Conservation (phyloP, 2,888 invertebrate species). For the Oasisia sp. region DNA sequence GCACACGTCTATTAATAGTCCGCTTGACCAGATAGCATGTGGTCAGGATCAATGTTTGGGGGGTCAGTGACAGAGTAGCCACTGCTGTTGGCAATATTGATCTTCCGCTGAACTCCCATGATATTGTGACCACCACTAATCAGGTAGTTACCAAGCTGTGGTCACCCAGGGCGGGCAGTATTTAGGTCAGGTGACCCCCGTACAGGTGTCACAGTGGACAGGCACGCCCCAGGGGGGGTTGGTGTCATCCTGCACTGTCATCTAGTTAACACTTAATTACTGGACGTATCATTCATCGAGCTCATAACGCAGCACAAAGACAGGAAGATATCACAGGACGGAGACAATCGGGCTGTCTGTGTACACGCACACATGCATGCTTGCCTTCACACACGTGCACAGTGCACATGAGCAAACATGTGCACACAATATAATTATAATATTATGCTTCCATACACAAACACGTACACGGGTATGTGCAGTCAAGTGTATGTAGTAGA, state of each 20-base stretch:
- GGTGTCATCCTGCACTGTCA: neutral
- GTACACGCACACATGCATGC: neutral
- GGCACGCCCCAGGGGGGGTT: neutral
- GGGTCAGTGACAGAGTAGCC: conserved; percentile 10
- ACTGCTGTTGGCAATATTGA: neutral
- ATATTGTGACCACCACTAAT: neutral
- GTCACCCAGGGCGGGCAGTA: neutral
- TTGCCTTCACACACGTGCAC: neutral
- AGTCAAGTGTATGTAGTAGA: too few species aligned
- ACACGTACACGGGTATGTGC: neutral
- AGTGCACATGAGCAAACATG: too few species aligned
- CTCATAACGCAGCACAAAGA: neutral
- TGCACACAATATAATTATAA: too few species aligned
- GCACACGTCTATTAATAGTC: neutral
- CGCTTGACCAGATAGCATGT: neutral
- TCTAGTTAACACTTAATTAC: neutral
- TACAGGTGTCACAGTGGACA: neutral
- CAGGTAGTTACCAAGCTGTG: neutral
- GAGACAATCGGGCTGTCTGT: neutral
- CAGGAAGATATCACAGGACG: neutral
- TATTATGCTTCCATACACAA: neutral
- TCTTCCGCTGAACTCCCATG: neutral
- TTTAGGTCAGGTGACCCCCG: neutral
- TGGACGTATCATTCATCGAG: neutral
- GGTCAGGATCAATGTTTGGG: conserved; percentile 5